Base-by-base conservation (phyloP, 2,797 vertebrate genomes). In the Chiloscyllium punctatum region DNA sequence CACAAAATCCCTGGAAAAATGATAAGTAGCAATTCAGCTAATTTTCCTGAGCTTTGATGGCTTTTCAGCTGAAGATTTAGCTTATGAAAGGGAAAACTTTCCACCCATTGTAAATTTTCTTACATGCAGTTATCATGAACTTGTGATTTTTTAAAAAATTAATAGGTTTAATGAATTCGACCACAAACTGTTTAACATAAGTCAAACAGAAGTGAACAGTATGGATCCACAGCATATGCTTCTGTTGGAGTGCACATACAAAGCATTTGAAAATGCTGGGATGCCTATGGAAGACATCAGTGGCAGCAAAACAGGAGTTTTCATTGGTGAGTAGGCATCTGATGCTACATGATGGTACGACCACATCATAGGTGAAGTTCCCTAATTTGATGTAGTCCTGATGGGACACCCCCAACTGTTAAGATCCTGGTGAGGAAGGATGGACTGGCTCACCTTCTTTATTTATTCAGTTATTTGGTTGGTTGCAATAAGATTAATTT, bases 221-320 rank as follows among this genome's bases (percentile, higher is more conserved):
- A 94, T 94, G 94, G 94, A 94, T 72, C 94, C 94, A 72, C 94
- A 94, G 23, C 94, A 94, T 11, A 94, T 74, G 21, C 69, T 94
- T 94, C 94, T 94, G 37, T 94, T 94, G 23, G 69, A 94, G 94
- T 94, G 69, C 4, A 74, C 94, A 21, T 94, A 94, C 94, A 94
- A 72, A 94, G 94, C 42, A 68, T 21, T 94, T 53, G 94, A 94
- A 74, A 94, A 94, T 94, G 94, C 69, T 74, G 69, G 69, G 11
- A 94, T 94, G 42, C 94, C 94, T 7, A 53, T 72, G 94, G 94
- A 94, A 74, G 69, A 94, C 27, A 33, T 94, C 69, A 94, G 94
- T 94, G 94, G 94, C 69, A 94, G 94, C 51, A 74, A 72, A 74
- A 94, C 94, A 30, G 94, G 94, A 18, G 94, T 94, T 72, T 94